Evolutionary conservation across 92 coral and sea anemone species (phyloP).

Genomic region (Phenganax marumi): DNA sequence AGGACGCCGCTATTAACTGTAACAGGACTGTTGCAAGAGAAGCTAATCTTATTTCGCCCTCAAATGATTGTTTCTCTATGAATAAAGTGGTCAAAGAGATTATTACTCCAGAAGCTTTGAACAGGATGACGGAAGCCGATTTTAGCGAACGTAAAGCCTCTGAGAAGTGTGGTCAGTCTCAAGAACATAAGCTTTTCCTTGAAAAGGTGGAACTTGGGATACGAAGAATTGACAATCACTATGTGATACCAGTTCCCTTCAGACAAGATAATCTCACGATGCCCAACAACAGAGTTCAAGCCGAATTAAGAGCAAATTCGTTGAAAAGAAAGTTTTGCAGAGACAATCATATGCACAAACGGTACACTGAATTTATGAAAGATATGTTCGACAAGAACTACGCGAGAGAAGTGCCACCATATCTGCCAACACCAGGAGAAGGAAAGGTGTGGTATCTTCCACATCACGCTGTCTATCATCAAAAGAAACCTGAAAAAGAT

Average conservation of each 20-base stretch:
- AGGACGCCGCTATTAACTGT: slow-evolving; percentile 28
- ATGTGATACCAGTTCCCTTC: slow-evolving; percentile 53
- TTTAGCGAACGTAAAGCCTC: slow-evolving; percentile 45
- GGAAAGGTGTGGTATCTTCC: slow-evolving; percentile 43
- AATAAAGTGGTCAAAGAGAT: slow-evolving; percentile 53
- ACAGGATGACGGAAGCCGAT: slow-evolving; percentile 49
- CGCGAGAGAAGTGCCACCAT: slow-evolving; percentile 14
- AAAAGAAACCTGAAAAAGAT: slow-evolving; percentile 32
- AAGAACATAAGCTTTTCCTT: slow-evolving; percentile 28
- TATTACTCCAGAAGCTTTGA: slow-evolving; percentile 49
- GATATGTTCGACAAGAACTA: slow-evolving; percentile 7
- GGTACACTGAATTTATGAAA: slow-evolving; percentile 13
- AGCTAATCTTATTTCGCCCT: slow-evolving; percentile 21
- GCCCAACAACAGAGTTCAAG: slow-evolving; percentile 55
- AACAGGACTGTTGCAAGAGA: slow-evolving; percentile 47
- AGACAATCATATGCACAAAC: slow-evolving; percentile 17
- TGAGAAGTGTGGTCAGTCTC: neutral
- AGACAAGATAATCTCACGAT: slow-evolving; percentile 22
- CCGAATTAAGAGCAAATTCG: slow-evolving; percentile 40
- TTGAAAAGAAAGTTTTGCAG: neutral
- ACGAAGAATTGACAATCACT: slow-evolving; percentile 24
- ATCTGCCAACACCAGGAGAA: slow-evolving; percentile 3
- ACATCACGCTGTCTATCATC: slow-evolving; percentile 31
- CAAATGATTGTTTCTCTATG: slow-evolving; percentile 50
- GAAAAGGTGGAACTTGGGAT: slow-evolving; percentile 34